Evolutionary conservation across 2,888 invertebrate genomes (phyloP), one percentile per base, ranked within the genome.

Genomic region (Morpho achilles): DNA sequence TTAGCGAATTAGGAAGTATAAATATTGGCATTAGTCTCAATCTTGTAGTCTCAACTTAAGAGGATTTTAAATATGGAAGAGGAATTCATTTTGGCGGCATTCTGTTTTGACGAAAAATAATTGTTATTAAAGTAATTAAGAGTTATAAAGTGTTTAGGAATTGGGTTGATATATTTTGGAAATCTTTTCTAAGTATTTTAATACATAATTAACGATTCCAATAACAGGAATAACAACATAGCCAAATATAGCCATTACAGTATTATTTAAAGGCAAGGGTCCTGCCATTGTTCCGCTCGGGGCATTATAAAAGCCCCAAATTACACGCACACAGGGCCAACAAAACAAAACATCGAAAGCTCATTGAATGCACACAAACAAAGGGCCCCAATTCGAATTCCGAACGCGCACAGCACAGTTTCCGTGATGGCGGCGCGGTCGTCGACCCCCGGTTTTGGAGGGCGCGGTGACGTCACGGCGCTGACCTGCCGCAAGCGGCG

Each of bases 401-500:
- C 79, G 81, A 79, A 75, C 87, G 87, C 87, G 87, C 79, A 78
- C 82, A 85, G 70, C 84, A 82, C 87, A 84, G 86, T 88, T 87
- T 87, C 88, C 87, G 87, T 80, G 76, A 82, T 84, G 84, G 83
- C 82, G 77, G 77, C 82, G 80, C 80, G 88, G 83, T 77, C 86
- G 75, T 71, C 72, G 79, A 86, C 83, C 88, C 80, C 56, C 56
- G 69, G 81, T 81, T 89, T 90, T 87, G 87, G 87, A 84, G 88
- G 89, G 87, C 86, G 84, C 76, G 69, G 70, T 89, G 87, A 90
- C 89, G 89, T 89, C 89, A 89, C 81, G 70, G 63, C 72, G 72
- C 82, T 80, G 85, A 85, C 88, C 89, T 89, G 81, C 88, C 87
- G 71, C 86, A 84, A 72, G 32, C 69, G 55, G 49, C 49, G 55